These are phyloP conservation scores for Eupsittula cactorum DNA, from an alignment of 2,113 vertebrate genomes.

Conservation along the genomic window DNA sequence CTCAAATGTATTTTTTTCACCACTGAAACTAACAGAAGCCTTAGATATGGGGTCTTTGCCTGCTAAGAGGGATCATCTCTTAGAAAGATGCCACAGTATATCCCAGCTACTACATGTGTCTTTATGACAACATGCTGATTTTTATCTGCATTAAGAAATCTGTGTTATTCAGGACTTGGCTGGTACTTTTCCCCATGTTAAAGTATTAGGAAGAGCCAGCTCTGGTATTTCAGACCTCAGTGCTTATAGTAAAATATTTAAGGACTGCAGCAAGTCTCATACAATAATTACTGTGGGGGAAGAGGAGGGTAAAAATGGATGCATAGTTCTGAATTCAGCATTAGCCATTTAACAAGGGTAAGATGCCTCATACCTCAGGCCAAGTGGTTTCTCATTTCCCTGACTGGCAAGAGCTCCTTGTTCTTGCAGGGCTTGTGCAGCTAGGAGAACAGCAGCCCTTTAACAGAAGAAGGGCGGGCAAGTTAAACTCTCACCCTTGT, in stretches of 20 bases:
- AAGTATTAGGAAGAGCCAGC: background rate
- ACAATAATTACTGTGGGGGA: background rate
- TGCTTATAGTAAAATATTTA: background rate
- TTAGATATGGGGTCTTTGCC: background rate
- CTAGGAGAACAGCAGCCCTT: background rate
- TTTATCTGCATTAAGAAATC: background rate
- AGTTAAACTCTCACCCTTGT: background rate
- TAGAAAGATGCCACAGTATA: background rate
- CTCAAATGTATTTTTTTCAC: background rate
- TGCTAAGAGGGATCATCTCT: background rate
- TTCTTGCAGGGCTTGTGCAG: background rate
- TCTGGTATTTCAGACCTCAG: background rate
- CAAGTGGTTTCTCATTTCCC: background rate
- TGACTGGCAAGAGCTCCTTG: background rate
- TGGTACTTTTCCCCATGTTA: background rate
- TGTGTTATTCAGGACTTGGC: background rate
- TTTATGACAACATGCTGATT: background rate
- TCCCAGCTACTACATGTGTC: background rate
- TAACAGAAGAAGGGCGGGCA: background rate
- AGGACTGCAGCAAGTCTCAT: background rate
- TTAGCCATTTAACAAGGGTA: background rate
- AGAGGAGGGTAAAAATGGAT: background rate
- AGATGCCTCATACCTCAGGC: background rate
- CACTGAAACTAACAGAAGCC: background rate
- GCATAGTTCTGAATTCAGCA: background rate